Evolutionary conservation across 2,888 invertebrate species (phyloP).

Genomic region (Diploptera punctata): DNA sequence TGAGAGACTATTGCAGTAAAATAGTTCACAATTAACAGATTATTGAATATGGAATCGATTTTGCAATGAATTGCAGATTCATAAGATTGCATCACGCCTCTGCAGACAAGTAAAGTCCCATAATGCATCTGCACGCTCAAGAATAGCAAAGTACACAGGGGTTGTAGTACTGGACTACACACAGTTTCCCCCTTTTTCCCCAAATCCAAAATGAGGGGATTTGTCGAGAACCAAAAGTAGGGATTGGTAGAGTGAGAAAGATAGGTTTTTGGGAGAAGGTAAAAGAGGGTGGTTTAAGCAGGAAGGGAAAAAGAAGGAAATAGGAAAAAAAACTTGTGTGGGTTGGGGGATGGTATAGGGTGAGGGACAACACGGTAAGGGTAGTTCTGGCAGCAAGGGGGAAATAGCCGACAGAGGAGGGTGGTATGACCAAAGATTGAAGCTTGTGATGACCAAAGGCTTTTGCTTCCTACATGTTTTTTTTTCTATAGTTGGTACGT

Average conservation of each 20-base stretch:
- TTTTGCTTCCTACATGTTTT: conserved; percentile 26
- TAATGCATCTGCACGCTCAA: conserved; percentile 18
- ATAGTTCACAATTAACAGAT: no score
- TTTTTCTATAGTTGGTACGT: conserved; percentile 32
- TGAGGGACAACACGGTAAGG: conserved; percentile 16
- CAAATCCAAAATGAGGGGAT: conserved; percentile 41
- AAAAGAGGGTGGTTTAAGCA: conserved; percentile 19
- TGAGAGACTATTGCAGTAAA: no score
- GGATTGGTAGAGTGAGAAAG: not conserved
- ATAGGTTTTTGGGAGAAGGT: conserved; percentile 12
- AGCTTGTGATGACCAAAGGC: conserved; percentile 40
- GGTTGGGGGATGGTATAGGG: conserved; percentile 7
- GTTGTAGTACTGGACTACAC: conserved; percentile 27
- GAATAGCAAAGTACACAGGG: conserved; percentile 23
- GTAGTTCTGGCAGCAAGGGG: conserved; percentile 16
- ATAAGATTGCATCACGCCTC: not conserved
- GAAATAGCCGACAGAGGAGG: conserved; percentile 12
- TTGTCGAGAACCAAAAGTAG: conserved; percentile 35
- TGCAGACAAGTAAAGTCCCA: conserved; percentile 12
- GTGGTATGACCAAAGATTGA: conserved; percentile 27
- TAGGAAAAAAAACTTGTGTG: conserved; percentile 16
- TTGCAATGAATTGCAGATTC: not conserved
- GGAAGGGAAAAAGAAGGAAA: conserved; percentile 25
- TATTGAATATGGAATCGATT: no score
- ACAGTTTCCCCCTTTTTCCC: conserved; percentile 28